phyloP scores from a whole-genome alignment of 2,888 invertebrate genomes.

The Cybosia mesomella region DNA sequence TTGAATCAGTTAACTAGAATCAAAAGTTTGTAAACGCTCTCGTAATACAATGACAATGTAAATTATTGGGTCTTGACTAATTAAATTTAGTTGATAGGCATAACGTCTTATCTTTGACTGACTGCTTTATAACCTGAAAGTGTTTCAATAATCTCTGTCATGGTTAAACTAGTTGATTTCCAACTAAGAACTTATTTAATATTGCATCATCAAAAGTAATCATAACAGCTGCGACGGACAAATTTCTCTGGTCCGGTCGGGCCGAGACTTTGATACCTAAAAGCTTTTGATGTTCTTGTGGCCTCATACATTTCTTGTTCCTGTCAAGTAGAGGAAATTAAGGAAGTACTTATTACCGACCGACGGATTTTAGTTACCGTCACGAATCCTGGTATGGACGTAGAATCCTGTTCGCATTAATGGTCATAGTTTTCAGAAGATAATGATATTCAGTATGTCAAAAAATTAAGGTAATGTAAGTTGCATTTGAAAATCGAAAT shows the following conservation, averaged over 20 bases:
- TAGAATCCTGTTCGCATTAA: background rate
- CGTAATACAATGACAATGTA: too few relatives aligned
- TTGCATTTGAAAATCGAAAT: too few relatives aligned
- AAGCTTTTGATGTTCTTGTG: background rate
- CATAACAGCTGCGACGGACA: background rate
- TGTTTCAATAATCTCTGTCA: background rate
- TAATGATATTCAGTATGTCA: background rate
- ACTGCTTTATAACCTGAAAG: background rate
- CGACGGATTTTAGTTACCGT: background rate
- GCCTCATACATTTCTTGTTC: background rate
- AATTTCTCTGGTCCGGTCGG: background rate
- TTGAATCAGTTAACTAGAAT: too few relatives aligned
- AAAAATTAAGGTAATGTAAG: background rate
- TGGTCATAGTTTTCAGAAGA: background rate
- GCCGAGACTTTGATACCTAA: conserved; percentile 3
- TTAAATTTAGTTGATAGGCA: too few relatives aligned
- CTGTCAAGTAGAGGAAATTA: background rate
- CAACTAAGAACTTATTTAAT: conserved; percentile 1
- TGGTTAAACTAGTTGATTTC: background rate
- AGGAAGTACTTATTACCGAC: background rate
- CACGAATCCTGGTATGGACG: background rate
- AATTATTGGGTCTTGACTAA: too few relatives aligned
- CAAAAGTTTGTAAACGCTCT: too few relatives aligned
- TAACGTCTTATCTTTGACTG: background rate
- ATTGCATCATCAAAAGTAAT: background rate